phyloP scores from a whole-genome alignment of 1,140 invertebrate species.

The Brevipalpus yothersi region DNA sequence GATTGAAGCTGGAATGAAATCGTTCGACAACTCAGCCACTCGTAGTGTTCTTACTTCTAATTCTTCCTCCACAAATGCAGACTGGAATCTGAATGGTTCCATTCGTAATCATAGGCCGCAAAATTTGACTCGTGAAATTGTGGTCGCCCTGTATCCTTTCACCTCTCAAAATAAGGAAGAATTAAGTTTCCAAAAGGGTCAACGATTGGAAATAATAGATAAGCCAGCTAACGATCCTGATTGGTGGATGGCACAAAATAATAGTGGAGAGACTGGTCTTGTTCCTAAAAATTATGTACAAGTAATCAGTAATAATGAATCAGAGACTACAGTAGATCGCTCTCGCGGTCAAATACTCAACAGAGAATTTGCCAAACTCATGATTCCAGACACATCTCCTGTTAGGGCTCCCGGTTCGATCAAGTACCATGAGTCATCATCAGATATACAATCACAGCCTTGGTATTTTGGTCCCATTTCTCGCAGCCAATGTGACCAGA shows the following conservation, averaged over 20 bases:
- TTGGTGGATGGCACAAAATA: conserved; percentile 88
- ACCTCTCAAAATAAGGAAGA: conserved; percentile 88
- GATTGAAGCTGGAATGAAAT: neutral
- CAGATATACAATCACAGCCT: conserved; percentile 28
- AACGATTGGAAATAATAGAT: conserved; percentile 78
- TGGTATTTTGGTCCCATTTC: conserved; percentile 96
- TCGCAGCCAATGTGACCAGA: conserved; percentile 72
- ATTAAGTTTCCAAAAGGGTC: conserved; percentile 83
- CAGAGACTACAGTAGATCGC: neutral
- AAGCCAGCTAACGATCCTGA: conserved; percentile 86
- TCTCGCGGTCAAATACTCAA: neutral
- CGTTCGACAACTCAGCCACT: neutral
- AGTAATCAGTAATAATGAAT: conserved; percentile 19
- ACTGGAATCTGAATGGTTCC: neutral
- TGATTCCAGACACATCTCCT: neutral
- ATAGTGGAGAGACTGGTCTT: conserved; percentile 60
- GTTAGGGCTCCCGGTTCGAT: conserved; percentile 28
- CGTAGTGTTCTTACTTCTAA: neutral
- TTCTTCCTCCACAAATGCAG: neutral
- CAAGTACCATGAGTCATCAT: conserved; percentile 23
- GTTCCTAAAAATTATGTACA: conserved; percentile 90
- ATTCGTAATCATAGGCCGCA: neutral
- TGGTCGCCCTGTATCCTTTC: conserved; percentile 77
- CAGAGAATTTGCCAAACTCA: conserved; percentile 2
- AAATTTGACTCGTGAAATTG: conserved; percentile 36